Evolutionary conservation across 2,797 vertebrate genomes (phyloP).

Genomic region (Sebastes jordani): DNA sequence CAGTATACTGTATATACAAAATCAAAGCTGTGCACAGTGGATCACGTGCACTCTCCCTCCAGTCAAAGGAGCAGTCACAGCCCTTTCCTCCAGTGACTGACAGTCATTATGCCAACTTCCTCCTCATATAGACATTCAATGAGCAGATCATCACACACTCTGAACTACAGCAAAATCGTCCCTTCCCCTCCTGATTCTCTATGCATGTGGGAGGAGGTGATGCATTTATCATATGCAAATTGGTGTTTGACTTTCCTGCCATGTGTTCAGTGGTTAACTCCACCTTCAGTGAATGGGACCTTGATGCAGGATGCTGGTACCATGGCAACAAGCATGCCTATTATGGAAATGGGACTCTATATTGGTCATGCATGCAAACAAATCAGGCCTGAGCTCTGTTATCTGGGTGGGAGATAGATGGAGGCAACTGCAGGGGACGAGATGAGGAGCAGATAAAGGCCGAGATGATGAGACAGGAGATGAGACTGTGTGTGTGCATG

Average conservation of each 20-base stretch:
- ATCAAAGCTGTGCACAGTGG: background rate
- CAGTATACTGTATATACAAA: no score
- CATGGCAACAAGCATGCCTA: conserved; percentile 62
- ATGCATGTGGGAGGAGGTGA: background rate
- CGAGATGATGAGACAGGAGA: conserved; percentile 24
- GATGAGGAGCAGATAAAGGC: conserved; percentile 32
- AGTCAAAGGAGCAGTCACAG: background rate
- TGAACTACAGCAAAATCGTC: background rate
- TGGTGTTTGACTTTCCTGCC: conserved; percentile 22
- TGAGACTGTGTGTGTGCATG: background rate
- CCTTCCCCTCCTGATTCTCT: background rate
- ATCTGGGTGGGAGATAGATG: conserved; percentile 25
- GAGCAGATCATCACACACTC: background rate
- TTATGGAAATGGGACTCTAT: conserved; percentile 51
- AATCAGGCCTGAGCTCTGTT: conserved; percentile 37
- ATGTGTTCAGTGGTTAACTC: conserved; percentile 16
- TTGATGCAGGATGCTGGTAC: conserved; percentile 39
- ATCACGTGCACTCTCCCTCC: background rate
- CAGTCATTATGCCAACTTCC: conserved; percentile 6
- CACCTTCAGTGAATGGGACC: conserved; percentile 36
- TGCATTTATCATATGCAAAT: conserved; percentile 54
- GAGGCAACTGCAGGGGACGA: background rate
- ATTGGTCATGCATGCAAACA: conserved; percentile 35
- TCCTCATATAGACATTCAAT: background rate
- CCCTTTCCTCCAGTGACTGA: background rate